Evolutionary conservation across 1,140 invertebrate genomes (phyloP), one percentile per base, ranked within the genome.

Genomic region (Neodiprion virginianus): DNA sequence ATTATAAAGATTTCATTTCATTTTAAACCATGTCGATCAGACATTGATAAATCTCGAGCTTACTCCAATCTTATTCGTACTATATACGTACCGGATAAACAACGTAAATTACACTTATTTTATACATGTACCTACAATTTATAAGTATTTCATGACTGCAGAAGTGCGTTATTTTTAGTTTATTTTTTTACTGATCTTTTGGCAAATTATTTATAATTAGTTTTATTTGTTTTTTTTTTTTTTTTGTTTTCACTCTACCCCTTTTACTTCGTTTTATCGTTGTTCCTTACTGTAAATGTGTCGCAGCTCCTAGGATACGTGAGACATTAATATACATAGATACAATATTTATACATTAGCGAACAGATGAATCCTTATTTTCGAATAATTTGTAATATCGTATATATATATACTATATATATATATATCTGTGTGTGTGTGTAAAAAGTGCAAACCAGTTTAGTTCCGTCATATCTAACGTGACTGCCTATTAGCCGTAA

Each of bases 271-370:
- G 28, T 40, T 40, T 40, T 40, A 40, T 40, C 28, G 28, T 61
- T 12, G 53, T 61, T 61, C 53, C 53, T 61, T 61, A 40, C 28
- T 61, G 8, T 61, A 61, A 61, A 61, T 61, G 53, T 61, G 7
- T 61, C 53, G 53, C 53, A 61, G 53, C 5, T 61, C 11, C 11
- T 61, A 61, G 53, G 53, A 61, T 40, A 40, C 5, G 5, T 61
- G 5, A 61, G 11, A 61, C 53, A 61, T 61, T 14, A 40, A 40
- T 61, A 61, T 61, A 61, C n/a, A 61, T 61, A 61, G 11, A 61
- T 61, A 61, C 11, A 61, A 61, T 61, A 61, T 61, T 61, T 61
- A 61, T 61, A 61, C 8, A 61, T 61, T 61, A 61, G 53, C 53
- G 11, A 61, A 61, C 11, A 40, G n/a, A 61, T 61, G 53, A 61